Conservation (phyloP, 1,140 invertebrate genomes). For the Drosophila neocordata region DNA sequence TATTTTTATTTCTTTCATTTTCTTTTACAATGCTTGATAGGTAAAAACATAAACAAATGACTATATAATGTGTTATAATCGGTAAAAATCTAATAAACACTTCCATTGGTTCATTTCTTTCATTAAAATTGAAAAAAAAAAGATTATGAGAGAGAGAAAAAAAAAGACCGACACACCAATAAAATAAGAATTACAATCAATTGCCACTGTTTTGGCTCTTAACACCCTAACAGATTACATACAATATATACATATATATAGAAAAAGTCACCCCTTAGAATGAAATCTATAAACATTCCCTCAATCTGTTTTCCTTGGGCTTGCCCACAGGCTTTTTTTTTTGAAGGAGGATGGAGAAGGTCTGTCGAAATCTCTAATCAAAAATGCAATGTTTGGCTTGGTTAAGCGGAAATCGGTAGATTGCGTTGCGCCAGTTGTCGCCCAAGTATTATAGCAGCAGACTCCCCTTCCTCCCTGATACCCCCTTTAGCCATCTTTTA, state of each 20-base stretch:
- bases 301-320: slow-evolving; percentile 15
- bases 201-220: slow-evolving; percentile 27
- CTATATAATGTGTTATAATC: too few species aligned
- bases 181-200: slow-evolving; percentile 52
- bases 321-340: slow-evolving; percentile 43
- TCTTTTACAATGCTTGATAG: too few species aligned
- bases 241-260: background rate
- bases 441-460: too few species aligned
- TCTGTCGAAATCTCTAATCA: slow-evolving; percentile 64
- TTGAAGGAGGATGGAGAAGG: background rate
- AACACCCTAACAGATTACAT: background rate
- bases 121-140: background rate
- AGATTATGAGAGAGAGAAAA: background rate
- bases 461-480: too few species aligned
- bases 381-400: slow-evolving; percentile 81
- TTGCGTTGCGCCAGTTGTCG: slow-evolving; percentile 70
- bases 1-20: too few species aligned
- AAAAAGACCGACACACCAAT: slow-evolving; percentile 5
- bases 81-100: too few species aligned
- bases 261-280: slow-evolving; percentile 35
- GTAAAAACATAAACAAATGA: too few species aligned
- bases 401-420: slow-evolving; percentile 81
- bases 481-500: slow-evolving; percentile 39
- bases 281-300: slow-evolving; percentile 17
- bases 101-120: too few species aligned